phyloP scores from a whole-genome alignment of 1,140 invertebrate species.

The Rhysida immarginata region DNA sequence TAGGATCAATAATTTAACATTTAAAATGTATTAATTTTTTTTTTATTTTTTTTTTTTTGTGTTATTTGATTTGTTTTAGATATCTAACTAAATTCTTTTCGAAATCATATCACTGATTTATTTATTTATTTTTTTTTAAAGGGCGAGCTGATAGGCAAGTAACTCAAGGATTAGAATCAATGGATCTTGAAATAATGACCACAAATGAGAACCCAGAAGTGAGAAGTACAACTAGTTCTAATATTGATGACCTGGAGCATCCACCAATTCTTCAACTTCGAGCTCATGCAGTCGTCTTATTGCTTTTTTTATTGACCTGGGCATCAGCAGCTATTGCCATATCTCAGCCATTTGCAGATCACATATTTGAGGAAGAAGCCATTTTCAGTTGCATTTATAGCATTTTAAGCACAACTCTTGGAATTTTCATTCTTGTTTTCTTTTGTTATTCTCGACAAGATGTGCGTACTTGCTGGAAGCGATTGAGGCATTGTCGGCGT shows the following conservation, averaged over 20 bases:
- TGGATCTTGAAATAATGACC: slow-evolving; percentile 24
- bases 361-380: slow-evolving; percentile 50
- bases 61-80: no score
- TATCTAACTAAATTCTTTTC: no score
- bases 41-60: not conserved
- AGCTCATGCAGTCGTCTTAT: slow-evolving; percentile 53
- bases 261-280: slow-evolving; percentile 61
- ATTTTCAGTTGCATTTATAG: slow-evolving; percentile 63
- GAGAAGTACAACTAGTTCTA: slow-evolving; percentile 37
- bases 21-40: not conserved
- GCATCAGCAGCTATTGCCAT: slow-evolving; percentile 48
- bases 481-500: slow-evolving; percentile 42
- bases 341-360: slow-evolving; percentile 42
- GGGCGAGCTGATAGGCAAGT: no score
- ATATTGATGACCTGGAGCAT: slow-evolving; percentile 64
- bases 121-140: not conserved
- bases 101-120: no score
- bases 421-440: slow-evolving; percentile 68
- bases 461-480: slow-evolving; percentile 54
- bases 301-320: slow-evolving; percentile 63
- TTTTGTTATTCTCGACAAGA: slow-evolving; percentile 70
- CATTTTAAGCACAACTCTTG: slow-evolving; percentile 48
- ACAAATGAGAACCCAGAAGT: slow-evolving; percentile 38
- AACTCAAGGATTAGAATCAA: not conserved
- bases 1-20: no score